Evolutionary conservation across 2,797 vertebrate genomes (phyloP).

Genomic region (Eidolon dupreanum): DNA sequence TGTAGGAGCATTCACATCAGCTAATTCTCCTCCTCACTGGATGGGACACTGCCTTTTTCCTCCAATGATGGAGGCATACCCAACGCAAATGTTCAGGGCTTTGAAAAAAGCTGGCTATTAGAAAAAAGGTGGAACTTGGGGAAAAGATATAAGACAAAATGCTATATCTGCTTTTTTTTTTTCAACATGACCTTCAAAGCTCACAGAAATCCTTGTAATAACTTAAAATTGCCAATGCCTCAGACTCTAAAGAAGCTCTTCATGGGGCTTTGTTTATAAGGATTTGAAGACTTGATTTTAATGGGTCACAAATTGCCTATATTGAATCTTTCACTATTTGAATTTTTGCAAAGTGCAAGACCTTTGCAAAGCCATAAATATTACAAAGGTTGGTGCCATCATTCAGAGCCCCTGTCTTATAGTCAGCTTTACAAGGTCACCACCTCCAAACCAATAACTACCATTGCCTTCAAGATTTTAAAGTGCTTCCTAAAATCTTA

Average conservation of each 20-base stretch:
- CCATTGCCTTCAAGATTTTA: constrained; percentile 25
- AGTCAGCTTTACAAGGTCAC: not conserved
- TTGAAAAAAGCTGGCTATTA: constrained; percentile 20
- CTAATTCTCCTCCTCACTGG: not conserved
- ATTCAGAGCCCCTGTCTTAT: not conserved
- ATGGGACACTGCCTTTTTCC: not conserved
- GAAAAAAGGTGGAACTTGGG: not conserved
- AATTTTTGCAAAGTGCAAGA: not conserved
- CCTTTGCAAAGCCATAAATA: constrained; percentile 28
- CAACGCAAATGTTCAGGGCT: not conserved
- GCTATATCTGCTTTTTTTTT: not conserved
- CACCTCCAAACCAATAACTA: not conserved
- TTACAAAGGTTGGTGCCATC: not conserved
- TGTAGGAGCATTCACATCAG: not conserved
- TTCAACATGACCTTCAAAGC: constrained; percentile 34
- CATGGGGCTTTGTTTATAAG: not conserved
- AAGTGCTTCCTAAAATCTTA: constrained; percentile 37
- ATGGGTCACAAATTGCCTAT: not conserved
- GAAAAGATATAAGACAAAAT: constrained; percentile 14
- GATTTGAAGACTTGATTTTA: constrained; percentile 29
- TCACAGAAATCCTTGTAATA: constrained; percentile 36
- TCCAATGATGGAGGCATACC: not conserved
- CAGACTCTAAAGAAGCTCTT: not conserved
- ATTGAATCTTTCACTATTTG: not conserved
- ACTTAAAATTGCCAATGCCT: constrained; percentile 4